phyloP scores from a whole-genome alignment of 2,113 vertebrate species.

The Callipepla squamata region DNA sequence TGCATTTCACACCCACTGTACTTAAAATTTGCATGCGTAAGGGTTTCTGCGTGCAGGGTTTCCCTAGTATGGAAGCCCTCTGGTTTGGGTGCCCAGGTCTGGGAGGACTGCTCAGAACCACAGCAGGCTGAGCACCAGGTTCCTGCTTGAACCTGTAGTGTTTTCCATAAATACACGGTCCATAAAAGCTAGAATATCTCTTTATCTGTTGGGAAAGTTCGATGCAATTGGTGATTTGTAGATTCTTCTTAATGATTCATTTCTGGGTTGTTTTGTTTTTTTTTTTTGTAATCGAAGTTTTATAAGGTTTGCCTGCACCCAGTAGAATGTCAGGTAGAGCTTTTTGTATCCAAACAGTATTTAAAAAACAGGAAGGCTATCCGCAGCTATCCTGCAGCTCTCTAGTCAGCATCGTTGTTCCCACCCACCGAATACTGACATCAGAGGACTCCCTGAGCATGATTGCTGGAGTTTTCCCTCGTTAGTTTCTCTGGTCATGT shows the following conservation, averaged over 20 bases:
- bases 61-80: not conserved
- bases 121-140: slow-evolving; percentile 5
- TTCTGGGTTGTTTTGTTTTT: not conserved
- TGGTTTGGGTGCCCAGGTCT: not conserved
- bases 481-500: slow-evolving; percentile 69
- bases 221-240: not conserved
- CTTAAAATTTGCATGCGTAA: not conserved
- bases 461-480: slow-evolving; percentile 73
- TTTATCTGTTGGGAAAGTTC: not conserved
- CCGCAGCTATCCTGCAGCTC: slow-evolving; percentile 18
- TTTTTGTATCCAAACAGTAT: not conserved
- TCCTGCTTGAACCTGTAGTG: not conserved
- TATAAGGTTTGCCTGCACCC: not conserved
- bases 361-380: not conserved
- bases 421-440: slow-evolving; percentile 59
- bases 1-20: not conserved
- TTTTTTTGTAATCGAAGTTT: not conserved
- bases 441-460: slow-evolving; percentile 63
- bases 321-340: not conserved
- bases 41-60: not conserved
- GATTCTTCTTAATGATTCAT: not conserved
- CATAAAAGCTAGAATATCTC: not conserved
- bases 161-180: slow-evolving; percentile 40
- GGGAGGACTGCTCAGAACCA: fast-evolving
- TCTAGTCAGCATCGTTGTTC: slow-evolving; percentile 21